phyloP scores from a whole-genome alignment of 2,797 vertebrate genomes.

The Notolepis coatsorum region DNA sequence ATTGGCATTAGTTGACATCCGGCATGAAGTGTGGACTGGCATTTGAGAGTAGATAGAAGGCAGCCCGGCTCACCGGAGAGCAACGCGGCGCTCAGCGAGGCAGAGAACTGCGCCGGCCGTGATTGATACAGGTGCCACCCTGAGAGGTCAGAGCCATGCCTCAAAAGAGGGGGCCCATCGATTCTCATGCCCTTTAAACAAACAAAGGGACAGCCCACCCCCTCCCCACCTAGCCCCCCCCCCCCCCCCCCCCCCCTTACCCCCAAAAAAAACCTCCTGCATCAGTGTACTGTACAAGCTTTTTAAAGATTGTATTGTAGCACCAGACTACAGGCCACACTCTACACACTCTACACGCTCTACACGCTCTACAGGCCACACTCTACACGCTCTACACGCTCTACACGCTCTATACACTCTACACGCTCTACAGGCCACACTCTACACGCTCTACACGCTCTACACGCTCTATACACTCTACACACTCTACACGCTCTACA shows the following conservation, averaged over 20 bases:
- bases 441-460: too few species aligned
- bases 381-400: too few species aligned
- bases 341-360: too few species aligned
- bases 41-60: slow-evolving; percentile 64
- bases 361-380: too few species aligned
- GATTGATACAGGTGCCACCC: slow-evolving; percentile 81
- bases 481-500: too few species aligned
- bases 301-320: too few species aligned
- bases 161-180: slow-evolving; percentile 79
- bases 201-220: slow-evolving; percentile 78
- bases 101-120: slow-evolving; percentile 56
- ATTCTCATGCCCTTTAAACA: slow-evolving; percentile 82
- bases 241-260: slow-evolving; percentile 31
- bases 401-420: too few species aligned
- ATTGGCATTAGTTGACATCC: slow-evolving; percentile 42
- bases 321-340: too few species aligned
- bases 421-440: too few species aligned
- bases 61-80: slow-evolving; percentile 54
- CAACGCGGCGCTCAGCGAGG: slow-evolving; percentile 72
- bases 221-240: slow-evolving; percentile 35
- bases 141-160: slow-evolving; percentile 80
- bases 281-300: slow-evolving; percentile 32
- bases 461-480: too few species aligned
- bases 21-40: slow-evolving; percentile 60
- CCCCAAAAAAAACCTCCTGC: slow-evolving; percentile 49